A percentile compares a stretch with the other conserved stretches of the same genome.
phyloP scores from a whole-genome alignment of 2,113 vertebrate genomes.

The Lonchura striata region DNA sequence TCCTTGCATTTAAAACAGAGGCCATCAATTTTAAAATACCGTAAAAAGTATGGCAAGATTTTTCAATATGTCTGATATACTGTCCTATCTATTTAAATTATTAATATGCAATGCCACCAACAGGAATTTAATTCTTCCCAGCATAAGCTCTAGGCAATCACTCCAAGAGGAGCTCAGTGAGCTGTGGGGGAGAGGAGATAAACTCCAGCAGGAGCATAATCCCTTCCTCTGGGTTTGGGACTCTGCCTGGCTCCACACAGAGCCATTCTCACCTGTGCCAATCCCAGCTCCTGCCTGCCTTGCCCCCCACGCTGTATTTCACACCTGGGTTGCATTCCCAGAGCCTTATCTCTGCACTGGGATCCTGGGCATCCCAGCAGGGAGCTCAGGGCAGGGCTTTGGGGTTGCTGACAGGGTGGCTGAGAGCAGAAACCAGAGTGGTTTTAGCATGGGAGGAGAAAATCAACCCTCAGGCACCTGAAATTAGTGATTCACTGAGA shows the following conservation, averaged over 20 bases:
- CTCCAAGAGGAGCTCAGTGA: background rate
- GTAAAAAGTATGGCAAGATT: background rate
- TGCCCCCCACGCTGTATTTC: background rate
- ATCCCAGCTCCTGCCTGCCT: background rate
- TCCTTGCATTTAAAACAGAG: conserved; percentile 11
- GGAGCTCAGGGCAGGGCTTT: background rate
- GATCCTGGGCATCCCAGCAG: background rate
- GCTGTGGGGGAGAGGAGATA: background rate
- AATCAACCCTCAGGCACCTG: rapidly evolving
- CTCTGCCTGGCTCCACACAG: background rate
- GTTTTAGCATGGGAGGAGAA: background rate
- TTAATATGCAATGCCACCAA: conserved; percentile 17
- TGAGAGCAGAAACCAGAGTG: background rate
- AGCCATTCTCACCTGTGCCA: background rate
- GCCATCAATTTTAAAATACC: conserved; percentile 7
- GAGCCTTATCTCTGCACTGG: background rate
- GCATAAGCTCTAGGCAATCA: background rate
- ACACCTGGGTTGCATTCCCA: background rate
- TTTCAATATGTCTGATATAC: conserved; percentile 31
- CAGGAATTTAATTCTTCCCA: background rate
- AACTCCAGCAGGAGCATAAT: background rate
- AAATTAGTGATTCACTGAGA: background rate
- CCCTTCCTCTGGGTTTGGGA: background rate
- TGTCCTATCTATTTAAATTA: conserved; percentile 31
- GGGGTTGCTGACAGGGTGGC: background rate